phyloP scores from a whole-genome alignment of 2,797 vertebrate species.

The Falco naumanni region DNA sequence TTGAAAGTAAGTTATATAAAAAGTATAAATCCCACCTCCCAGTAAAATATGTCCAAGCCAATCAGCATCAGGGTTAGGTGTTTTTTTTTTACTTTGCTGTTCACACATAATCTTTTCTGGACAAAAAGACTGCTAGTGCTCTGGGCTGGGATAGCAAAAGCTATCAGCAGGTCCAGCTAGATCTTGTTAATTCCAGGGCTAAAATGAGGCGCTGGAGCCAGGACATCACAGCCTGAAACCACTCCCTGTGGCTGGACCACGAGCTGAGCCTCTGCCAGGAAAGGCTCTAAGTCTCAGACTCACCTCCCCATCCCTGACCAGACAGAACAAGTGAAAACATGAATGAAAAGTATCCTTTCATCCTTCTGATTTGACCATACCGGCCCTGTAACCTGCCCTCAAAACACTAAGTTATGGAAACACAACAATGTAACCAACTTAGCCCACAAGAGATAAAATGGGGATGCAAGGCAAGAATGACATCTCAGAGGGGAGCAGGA shows the following conservation, averaged over 20 bases:
- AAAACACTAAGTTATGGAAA: background rate
- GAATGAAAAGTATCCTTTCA: background rate
- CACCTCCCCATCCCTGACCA: background rate
- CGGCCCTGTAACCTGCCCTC: background rate
- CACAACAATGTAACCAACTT: background rate
- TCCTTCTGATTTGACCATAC: background rate
- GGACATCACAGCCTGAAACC: background rate
- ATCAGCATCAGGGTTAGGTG: background rate
- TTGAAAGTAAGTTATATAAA: background rate
- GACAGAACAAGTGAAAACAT: background rate
- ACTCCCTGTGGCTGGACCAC: background rate
- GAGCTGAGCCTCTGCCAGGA: background rate
- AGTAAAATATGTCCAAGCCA: background rate
- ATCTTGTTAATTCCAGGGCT: background rate
- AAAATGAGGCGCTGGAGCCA: background rate
- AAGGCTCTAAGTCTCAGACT: background rate
- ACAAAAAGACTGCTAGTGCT: background rate
- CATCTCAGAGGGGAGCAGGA: background rate
- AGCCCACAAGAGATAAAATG: background rate
- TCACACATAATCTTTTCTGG: background rate
- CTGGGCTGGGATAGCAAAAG: background rate
- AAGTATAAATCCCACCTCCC: rapidly evolving
- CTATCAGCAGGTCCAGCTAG: background rate
- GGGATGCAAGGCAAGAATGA: background rate
- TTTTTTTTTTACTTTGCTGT: background rate